Conservation (phyloP, 2,113 vertebrate genomes). For the Cryptoleucopteryx plumbea region DNA sequence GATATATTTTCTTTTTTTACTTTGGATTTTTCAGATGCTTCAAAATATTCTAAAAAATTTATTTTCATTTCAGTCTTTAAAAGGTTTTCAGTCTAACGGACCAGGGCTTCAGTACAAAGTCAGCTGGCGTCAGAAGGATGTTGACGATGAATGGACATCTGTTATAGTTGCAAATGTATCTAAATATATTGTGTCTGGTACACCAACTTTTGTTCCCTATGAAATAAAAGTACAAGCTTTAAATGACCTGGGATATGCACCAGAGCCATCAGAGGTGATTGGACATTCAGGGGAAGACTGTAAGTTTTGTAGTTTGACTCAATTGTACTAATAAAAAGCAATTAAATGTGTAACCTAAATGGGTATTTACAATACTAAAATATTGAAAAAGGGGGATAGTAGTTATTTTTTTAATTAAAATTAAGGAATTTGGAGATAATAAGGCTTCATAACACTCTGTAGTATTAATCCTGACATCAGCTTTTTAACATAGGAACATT, state of each 20-base stretch:
- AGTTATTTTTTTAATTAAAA: not conserved
- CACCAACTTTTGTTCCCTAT: conserved; percentile 89
- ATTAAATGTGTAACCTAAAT: not conserved
- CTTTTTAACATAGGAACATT: not conserved
- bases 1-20: not conserved
- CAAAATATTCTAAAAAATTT: not conserved
- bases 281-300: conserved; percentile 95
- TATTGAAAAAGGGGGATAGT: not conserved
- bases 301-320: conserved; percentile 76
- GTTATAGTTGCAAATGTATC: conserved; percentile 89
- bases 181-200: conserved; percentile 90
- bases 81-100: conserved; percentile 87
- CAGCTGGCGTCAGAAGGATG: conserved; percentile 88
- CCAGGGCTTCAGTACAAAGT: conserved; percentile 92
- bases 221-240: conserved; percentile 91
- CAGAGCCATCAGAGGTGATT: conserved; percentile 77
- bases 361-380: not conserved
- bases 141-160: conserved; percentile 84
- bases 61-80: conserved; percentile 79
- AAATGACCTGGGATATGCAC: conserved; percentile 84
- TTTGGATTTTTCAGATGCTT: not conserved
- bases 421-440: not conserved
- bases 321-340: not conserved
- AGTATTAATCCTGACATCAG: not conserved
- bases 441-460: not conserved